Base-by-base conservation (phyloP, 1,140 invertebrate genomes). In the Platorchestia sp. region DNA sequence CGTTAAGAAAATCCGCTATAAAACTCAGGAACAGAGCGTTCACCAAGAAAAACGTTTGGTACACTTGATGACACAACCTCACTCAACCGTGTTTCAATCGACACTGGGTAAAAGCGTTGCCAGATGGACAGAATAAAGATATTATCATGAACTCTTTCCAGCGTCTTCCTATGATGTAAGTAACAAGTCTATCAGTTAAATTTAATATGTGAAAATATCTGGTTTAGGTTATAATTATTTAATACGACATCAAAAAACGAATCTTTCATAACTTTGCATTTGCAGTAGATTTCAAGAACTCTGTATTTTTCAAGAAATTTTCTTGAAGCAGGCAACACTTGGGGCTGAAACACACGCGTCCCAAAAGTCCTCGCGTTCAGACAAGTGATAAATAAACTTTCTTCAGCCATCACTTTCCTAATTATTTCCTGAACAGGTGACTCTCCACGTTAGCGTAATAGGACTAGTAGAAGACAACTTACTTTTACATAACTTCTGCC, bases 381-480 rank as follows among this genome's bases (percentile, higher is more conserved):
- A 93, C 91, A 93, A 44, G 91, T 40, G 41, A 93, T 93, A 93
- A 93, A 93, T 93, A 45, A 93, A 93, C 91, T 93, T 93, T 45
- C 91, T 93, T 93, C 44, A 6, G 43, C 36, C 91, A 45, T 93
- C 6, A 93, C 14, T 93, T 45, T 45, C 45, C 44, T 40, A 93
- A 45, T 47, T 93, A 93, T 93, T 45, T 93, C 91, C 45, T 6
- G 5, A 89, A 42, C 42, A 89, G 14, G 22, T 16, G 36, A 10
- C 43, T 42, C 42, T 89, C 42, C 7, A 27, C 41, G 5, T 10
- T 3, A 75, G 27, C 3, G 36, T 75, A 19, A 75, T 36, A 89
- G 1, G 43, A 44, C 36, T 89, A 27, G 42, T 89, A 42, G 36
- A 89, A 89, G n/a, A 89, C 42, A 6, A 89, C 5, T 5, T 89